Percentiles rank a stretch among this genome's conserved stretches.
Conservation (phyloP, 2,797 vertebrate species). For the Hafferia zeledoni region DNA sequence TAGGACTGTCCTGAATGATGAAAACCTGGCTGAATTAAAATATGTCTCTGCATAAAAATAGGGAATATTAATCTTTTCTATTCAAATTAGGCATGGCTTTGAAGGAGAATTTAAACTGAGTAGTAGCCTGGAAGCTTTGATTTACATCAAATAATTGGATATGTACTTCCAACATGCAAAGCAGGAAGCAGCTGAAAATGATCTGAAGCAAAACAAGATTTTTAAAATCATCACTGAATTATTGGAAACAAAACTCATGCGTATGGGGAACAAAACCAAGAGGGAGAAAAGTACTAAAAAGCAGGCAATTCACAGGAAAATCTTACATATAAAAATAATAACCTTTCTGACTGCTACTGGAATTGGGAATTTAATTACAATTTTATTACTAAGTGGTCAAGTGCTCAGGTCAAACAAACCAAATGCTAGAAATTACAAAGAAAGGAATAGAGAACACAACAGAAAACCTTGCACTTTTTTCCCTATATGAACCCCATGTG, state of each 20-base stretch:
- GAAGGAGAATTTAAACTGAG: constrained; percentile 46
- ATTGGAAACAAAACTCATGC: neutral
- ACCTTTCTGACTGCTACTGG: neutral
- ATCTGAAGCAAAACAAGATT: constrained; percentile 9
- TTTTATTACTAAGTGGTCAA: neutral
- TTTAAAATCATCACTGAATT: constrained; percentile 8
- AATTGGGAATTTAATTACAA: neutral
- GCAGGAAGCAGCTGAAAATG: neutral
- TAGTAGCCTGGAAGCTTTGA: constrained; percentile 47
- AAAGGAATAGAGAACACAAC: neutral
- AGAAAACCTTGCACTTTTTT: neutral
- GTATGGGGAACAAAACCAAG: neutral
- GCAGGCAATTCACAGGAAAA: neutral
- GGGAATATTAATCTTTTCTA: constrained; percentile 18
- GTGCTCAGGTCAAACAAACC: neutral
- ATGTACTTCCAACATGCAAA: neutral
- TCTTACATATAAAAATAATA: neutral
- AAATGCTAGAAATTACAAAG: neutral
- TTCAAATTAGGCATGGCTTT: constrained; percentile 39
- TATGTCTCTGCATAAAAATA: neutral
- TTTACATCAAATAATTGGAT: constrained; percentile 50
- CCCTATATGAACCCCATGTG: neutral
- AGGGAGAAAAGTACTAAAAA: neutral
- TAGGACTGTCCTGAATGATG: neutral
- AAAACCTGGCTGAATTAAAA: constrained; percentile 9